phyloP scores from a whole-genome alignment of 1,140 invertebrate genomes.

The Micrasema longulum region DNA sequence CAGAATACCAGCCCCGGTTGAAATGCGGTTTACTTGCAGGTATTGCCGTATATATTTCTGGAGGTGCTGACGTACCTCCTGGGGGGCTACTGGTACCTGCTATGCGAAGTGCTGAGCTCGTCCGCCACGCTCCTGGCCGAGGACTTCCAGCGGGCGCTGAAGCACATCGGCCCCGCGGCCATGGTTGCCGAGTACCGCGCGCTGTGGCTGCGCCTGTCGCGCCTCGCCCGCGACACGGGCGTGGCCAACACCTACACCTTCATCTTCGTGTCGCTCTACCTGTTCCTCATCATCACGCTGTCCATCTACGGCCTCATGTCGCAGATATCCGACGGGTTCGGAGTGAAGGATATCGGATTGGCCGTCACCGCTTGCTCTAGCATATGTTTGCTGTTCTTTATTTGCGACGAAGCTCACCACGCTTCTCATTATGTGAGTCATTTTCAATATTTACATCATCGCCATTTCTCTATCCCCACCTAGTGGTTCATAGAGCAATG shows the following conservation, averaged over 20 bases:
- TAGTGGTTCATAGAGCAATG: too few relatives aligned
- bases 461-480: too few relatives aligned
- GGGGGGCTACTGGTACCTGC: constrained; percentile 73
- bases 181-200: constrained; percentile 74
- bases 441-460: not conserved
- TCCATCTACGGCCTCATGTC: constrained; percentile 77
- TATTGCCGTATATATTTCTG: constrained; percentile 73
- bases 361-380: constrained; percentile 73
- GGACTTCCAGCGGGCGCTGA: constrained; percentile 73
- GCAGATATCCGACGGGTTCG: constrained; percentile 75
- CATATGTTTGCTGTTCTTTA: constrained; percentile 72
- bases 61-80: constrained; percentile 74
- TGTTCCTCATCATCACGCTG: constrained; percentile 76
- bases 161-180: constrained; percentile 72
- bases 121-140: constrained; percentile 73
- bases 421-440: constrained; percentile 70
- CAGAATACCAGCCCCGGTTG: too few relatives aligned
- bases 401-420: constrained; percentile 76
- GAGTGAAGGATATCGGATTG: constrained; percentile 74
- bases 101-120: constrained; percentile 71
- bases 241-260: constrained; percentile 73
- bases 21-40: too few relatives aligned
- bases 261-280: constrained; percentile 73
- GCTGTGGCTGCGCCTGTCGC: constrained; percentile 74
- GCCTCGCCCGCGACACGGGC: constrained; percentile 72